Percentiles rank a stretch among this genome's conserved stretches.
These are phyloP conservation scores for Luperina testacea DNA, from an alignment of 2,888 invertebrate genomes.

Conservation along the genomic window DNA sequence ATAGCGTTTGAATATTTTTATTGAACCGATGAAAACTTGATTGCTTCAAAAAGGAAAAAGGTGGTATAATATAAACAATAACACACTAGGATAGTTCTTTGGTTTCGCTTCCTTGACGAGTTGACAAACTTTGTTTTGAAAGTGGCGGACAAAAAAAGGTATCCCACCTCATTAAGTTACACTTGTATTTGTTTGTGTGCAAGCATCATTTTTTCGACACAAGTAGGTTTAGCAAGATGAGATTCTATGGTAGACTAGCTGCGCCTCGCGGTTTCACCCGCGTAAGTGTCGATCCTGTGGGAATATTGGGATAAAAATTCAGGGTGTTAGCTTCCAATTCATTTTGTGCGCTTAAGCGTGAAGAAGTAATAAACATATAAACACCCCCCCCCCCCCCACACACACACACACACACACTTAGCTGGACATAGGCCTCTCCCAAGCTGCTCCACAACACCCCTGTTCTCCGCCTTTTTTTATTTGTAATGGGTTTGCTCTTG, in stretches of 20 bases:
- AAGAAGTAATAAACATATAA: no score
- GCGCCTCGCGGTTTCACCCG: no score
- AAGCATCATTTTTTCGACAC: background rate
- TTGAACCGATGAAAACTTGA: constrained; percentile 57
- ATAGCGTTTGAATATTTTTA: constrained; percentile 35
- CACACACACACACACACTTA: no score
- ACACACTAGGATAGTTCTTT: constrained; percentile 33
- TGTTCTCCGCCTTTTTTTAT: background rate
- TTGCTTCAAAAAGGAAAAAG: constrained; percentile 38
- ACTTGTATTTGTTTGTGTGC: constrained; percentile 12
- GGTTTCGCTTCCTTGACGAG: constrained; percentile 52
- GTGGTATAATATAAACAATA: constrained; percentile 42
- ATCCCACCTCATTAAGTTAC: constrained; percentile 15
- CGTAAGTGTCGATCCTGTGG: no score
- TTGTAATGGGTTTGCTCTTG: no score
- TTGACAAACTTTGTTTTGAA: constrained; percentile 47
- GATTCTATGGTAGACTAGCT: background rate
- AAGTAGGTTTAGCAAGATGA: background rate
- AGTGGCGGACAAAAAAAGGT: constrained; percentile 35
- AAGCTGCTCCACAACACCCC: background rate
- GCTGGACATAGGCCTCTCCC: background rate
- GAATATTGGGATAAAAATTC: no score
- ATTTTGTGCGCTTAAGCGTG: no score
- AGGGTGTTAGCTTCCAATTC: no score
- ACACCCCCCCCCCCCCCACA: no score